Evolutionary conservation across 1,140 invertebrate species (phyloP), one percentile per base, ranked within the genome.

Genomic region (Dinoponera quadriceps): DNA sequence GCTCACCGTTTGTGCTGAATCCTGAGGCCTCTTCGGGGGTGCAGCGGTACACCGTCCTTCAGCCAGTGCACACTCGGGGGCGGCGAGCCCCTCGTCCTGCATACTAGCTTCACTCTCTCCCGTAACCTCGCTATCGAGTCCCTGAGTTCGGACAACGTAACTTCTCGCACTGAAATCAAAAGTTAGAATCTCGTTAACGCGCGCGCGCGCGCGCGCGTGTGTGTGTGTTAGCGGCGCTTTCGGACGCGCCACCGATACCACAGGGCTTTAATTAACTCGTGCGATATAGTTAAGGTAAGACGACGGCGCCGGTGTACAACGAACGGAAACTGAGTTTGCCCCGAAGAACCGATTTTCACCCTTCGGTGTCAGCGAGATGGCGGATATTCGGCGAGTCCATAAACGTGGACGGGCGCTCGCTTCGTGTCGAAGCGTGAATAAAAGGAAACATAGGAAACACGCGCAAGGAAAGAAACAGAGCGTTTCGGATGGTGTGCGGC

Each of bases 61-160:
- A 96, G 96, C 97, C 96, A 97, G 85, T 95, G 95, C 84, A 97
- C 96, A 91, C 95, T 95, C 29, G 96, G 96, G 84, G 96, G 95
- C 66, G 96, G 96, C 55, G 96, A 95, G 3, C 96, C 96, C 89
- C 95, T 95, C 82, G 96, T 96, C 88, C 95, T 95, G 94, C 97
- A 97, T 88, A 96, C 94, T 82, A 97, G 95, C 92, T 95, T 95
- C 91, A 97, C 95, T 90, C 95, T 93, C 88, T 95, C 94, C 54
- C 96, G 92, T 92, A 93, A 92, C 91, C 93, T 93, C 90, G 92
- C 93, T 85, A 93, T 93, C 85, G 93, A 94, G 91, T 94, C 93
- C 90, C 93, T 94, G 91, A 94, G 93, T 89, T 94, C 93, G 82
- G 93, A 94, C 90, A 94, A 93, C 89, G 92, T 93, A 83, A 94